Percentiles rank a stretch among this genome's conserved stretches.
These are phyloP conservation scores for Ophraella communa DNA, from an alignment of 2,888 invertebrate species.

Conservation along the genomic window DNA sequence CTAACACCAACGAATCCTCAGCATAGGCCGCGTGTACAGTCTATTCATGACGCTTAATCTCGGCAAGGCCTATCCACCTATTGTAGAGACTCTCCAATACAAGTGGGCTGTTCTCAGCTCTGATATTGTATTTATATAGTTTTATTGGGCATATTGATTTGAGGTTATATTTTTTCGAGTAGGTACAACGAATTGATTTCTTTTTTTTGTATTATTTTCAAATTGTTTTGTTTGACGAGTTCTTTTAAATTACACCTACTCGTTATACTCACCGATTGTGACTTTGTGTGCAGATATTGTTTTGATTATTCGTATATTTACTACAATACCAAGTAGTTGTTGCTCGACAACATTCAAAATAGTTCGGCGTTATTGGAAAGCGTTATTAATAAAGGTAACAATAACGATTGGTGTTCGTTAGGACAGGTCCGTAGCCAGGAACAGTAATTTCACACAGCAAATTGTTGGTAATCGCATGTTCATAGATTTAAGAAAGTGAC, in stretches of 20 bases:
- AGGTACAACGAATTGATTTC: constrained; percentile 41
- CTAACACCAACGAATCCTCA: constrained; percentile 12
- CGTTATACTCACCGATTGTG: not conserved
- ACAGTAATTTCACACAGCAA: too few species aligned
- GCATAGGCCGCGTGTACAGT: constrained; percentile 30
- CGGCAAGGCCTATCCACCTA: constrained; percentile 50
- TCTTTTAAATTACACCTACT: constrained; percentile 21
- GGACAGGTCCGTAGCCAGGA: too few species aligned
- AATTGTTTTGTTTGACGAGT: constrained; percentile 30
- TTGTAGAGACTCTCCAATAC: constrained; percentile 50
- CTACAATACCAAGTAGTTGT: not conserved
- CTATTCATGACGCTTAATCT: constrained; percentile 40
- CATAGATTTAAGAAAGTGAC: too few species aligned
- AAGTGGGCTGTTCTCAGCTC: constrained; percentile 53
- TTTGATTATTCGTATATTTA: not conserved
- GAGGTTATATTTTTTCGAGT: constrained; percentile 45
- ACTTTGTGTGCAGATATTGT: not conserved
- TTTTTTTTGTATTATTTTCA: too few species aligned
- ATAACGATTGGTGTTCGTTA: too few species aligned
- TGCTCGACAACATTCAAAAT: too few species aligned
- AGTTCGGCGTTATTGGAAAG: too few species aligned
- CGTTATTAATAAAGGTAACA: too few species aligned
- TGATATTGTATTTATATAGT: constrained; percentile 61
- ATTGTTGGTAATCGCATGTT: too few species aligned
- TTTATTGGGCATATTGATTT: constrained; percentile 60